Conservation (phyloP, 2,797 vertebrate genomes). For the Leptodactylus fallax region DNA sequence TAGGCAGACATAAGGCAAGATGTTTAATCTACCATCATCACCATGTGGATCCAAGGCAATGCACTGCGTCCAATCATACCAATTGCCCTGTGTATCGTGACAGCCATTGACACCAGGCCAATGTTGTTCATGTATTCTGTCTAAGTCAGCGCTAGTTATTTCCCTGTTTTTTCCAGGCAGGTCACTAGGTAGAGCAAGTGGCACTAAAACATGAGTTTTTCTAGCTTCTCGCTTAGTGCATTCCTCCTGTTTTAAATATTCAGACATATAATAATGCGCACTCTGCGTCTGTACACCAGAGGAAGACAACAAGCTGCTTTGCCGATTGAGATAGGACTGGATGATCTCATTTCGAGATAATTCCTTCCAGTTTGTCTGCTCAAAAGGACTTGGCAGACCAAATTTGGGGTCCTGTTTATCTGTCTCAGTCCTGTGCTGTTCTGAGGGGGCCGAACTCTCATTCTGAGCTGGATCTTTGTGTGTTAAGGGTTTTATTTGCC, state of each 20-base stretch:
- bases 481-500: conserved; percentile 86
- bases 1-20: conserved; percentile 95
- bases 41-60: conserved; percentile 89
- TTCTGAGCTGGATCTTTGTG: conserved; percentile 86
- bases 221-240: conserved; percentile 78
- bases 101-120: conserved; percentile 97
- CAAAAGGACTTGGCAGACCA: conserved; percentile 84
- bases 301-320: conserved; percentile 89
- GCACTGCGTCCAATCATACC: conserved; percentile 97
- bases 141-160: conserved; percentile 80
- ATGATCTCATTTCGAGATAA: conserved; percentile 91
- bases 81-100: conserved; percentile 89
- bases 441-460: conserved; percentile 74
- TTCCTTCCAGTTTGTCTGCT: conserved; percentile 95
- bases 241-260: conserved; percentile 88
- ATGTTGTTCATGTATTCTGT: conserved; percentile 81
- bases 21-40: conserved; percentile 88
- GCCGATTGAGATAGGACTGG: conserved; percentile 91
- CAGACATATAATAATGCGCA: conserved; percentile 87
- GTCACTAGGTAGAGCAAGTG: conserved; percentile 76
- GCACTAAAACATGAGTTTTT: conserved; percentile 81
- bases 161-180: conserved; percentile 87
- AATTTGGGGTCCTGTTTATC: conserved; percentile 79
- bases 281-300: conserved; percentile 84
- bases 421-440: conserved; percentile 79